phyloP scores from a whole-genome alignment of 2,113 vertebrate species.

The Cepphus grylle region DNA sequence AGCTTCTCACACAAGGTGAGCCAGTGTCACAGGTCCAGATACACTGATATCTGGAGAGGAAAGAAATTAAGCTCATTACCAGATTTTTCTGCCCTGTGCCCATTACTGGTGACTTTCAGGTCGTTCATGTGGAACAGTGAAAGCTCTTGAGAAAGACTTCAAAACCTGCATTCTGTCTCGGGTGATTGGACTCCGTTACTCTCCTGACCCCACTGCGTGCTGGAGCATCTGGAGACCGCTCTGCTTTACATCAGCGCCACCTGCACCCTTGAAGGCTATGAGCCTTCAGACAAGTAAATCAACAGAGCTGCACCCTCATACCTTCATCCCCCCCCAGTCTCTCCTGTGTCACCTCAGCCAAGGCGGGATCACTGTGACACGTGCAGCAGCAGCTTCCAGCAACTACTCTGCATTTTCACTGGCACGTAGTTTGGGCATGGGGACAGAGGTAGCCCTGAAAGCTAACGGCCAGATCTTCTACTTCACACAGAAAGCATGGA shows the following conservation, averaged over 20 bases:
- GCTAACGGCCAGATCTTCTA: background rate
- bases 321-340: too few relatives aligned
- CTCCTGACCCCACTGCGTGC: background rate
- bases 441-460: background rate
- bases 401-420: background rate
- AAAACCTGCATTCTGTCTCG: background rate
- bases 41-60: background rate
- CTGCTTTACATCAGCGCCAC: background rate
- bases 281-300: background rate
- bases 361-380: background rate
- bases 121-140: background rate
- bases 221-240: background rate
- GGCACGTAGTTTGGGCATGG: rapidly evolving
- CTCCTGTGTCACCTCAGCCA: background rate
- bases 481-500: background rate
- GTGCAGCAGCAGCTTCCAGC: background rate
- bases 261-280: rapidly evolving
- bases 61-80: background rate
- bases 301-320: background rate
- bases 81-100: background rate
- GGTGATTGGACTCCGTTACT: background rate
- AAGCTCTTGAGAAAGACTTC: background rate
- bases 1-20: background rate
- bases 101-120: background rate
- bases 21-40: background rate